Base-by-base conservation (phyloP, 2,797 vertebrate species). In the Chelon labrosus region DNA sequence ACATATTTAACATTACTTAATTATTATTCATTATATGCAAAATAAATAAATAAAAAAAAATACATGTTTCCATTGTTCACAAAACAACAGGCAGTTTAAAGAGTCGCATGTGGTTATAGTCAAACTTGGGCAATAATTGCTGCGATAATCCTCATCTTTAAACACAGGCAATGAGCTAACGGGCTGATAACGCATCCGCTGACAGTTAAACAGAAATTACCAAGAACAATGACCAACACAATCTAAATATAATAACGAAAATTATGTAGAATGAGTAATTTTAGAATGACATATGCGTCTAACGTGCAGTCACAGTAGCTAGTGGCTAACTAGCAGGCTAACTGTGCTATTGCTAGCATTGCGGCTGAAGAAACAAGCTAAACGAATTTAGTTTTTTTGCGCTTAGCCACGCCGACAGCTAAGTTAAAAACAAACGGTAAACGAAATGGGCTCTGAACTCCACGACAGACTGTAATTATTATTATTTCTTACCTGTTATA, bases 281-380 rank as follows among this genome's bases (percentile, higher is more conserved):
- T 56, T 4, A 25, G 65, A 35, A 57, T 65, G 8, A 42, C 17
- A 77, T 58, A 5, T 0, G 10, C 1, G 7, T 61, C 10, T 5
- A 27, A 17, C 7, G 0, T 19, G 9, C 12, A 39, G 37, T 10
- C 37, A 14, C 14, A 42, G 31, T 27, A 41, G 73, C 77, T 60
- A 25, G 11, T 19, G 20, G 75, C 77, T 71, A 81, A 44, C 53
- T 57, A 16, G 7, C 10, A 16, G 1, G 83, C 75, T 79, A 82
- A 56, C 19, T 31, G 17, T 37, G 91, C 91, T 88, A 77, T 76
- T 39, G 20, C 65, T 89, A 90, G 83, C 85, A 68, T 11, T 11
- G 27, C 37, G 22, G 66, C 35, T 67, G 52, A 64, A 71, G 20
- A 31, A 59, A 65, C 38, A 16, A 62, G 54, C 46, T 38, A 22